Conservation (phyloP, 2,797 vertebrate species). For the Pseudomugil gertrudae region DNA sequence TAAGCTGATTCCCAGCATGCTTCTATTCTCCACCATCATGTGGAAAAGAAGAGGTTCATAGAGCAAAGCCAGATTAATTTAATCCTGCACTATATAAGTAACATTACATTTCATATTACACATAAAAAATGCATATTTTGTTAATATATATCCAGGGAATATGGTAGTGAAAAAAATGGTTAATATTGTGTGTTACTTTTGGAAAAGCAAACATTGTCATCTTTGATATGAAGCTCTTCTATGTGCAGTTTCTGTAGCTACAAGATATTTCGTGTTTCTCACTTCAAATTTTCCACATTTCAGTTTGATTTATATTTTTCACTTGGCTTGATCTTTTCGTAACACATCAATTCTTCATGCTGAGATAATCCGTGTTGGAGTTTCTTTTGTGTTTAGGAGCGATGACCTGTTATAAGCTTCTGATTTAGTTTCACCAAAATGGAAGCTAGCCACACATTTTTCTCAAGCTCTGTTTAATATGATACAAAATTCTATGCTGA, state of each 20-base stretch:
- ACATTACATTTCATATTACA: not conserved
- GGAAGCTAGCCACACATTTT: not conserved
- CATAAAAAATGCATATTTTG: not conserved
- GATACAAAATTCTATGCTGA: not conserved
- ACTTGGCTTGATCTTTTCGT: not conserved
- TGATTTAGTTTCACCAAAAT: not conserved
- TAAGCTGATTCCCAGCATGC: constrained; percentile 24
- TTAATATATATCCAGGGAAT: not conserved
- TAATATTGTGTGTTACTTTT: not conserved
- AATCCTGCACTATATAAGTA: not conserved
- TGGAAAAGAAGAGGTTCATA: not conserved
- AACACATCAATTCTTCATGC: not conserved
- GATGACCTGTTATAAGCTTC: not conserved
- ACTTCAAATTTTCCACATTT: not conserved
- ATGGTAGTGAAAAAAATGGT: not conserved
- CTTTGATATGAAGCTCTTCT: not conserved
- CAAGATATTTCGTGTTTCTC: not conserved
- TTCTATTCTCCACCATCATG: not conserved
- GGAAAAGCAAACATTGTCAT: not conserved
- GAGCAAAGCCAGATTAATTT: not conserved
- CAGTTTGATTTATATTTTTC: not conserved
- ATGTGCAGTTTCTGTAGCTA: not conserved
- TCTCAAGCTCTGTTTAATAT: not conserved
- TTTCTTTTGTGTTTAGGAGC: not conserved
- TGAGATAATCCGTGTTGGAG: not conserved